A percentile compares a stretch with the other conserved stretches of the same genome.
These are phyloP conservation scores for Subacronicta megacephala DNA, from an alignment of 2,888 invertebrate genomes.

Conservation along the genomic window DNA sequence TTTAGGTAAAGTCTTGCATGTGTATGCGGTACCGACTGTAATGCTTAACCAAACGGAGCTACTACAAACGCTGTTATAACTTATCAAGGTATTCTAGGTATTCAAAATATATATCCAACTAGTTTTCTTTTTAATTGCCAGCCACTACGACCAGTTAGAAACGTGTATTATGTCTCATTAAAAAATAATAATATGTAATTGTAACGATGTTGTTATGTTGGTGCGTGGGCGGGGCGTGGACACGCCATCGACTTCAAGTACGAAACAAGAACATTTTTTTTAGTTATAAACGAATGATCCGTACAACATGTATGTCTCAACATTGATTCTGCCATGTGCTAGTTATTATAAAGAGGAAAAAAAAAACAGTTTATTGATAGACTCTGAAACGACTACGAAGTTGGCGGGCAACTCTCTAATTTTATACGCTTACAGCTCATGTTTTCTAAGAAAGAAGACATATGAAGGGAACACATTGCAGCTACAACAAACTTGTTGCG, in stretches of 20 bases:
- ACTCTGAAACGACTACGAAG: too few relatives aligned
- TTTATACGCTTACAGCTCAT: too few relatives aligned
- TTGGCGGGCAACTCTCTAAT: too few relatives aligned
- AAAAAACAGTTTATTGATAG: too few relatives aligned
- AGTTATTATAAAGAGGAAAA: background rate
- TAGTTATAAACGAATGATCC: background rate
- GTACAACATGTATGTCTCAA: background rate
- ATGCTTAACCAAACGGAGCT: too few relatives aligned
- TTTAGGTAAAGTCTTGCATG: background rate
- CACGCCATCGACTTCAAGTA: background rate
- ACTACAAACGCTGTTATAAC: too few relatives aligned
- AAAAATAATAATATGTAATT: conserved; percentile 14
- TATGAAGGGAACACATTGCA: too few relatives aligned
- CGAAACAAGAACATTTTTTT: background rate
- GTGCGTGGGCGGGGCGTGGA: conserved; percentile 2
- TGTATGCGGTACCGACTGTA: too few relatives aligned
- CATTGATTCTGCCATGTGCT: background rate
- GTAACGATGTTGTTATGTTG: background rate
- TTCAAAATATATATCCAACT: background rate
- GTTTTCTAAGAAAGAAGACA: too few relatives aligned
- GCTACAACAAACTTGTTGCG: too few relatives aligned
- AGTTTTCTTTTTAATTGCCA: conserved; percentile 19
- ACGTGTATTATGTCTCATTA: conserved; percentile 15
- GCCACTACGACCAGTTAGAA: background rate
- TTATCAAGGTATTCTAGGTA: too few relatives aligned